Evolutionary conservation across 2,888 invertebrate species (phyloP).

Genomic region (Argyresthia albistria): DNA sequence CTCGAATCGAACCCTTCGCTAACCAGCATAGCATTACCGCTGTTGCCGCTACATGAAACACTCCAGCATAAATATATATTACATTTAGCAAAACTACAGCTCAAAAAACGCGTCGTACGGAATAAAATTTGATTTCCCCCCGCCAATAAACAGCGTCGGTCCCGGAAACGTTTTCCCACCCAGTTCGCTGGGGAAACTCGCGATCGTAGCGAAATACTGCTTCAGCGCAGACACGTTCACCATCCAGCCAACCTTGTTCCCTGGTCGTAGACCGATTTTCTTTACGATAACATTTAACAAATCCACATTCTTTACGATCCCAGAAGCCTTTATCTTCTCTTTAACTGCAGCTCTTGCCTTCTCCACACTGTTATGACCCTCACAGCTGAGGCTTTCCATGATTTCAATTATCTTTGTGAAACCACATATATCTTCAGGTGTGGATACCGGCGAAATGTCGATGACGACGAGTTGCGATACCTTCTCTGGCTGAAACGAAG

Average conservation of each 20-base stretch:
- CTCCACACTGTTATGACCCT: slow-evolving; percentile 62
- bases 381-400: slow-evolving; percentile 71
- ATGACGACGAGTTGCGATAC: slow-evolving; percentile 76
- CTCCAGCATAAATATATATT: too few species aligned
- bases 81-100: neutral
- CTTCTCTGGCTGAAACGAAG: slow-evolving; percentile 52
- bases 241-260: slow-evolving; percentile 34
- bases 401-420: slow-evolving; percentile 65
- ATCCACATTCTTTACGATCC: slow-evolving; percentile 26
- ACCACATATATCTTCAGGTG: slow-evolving; percentile 56
- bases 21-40: too few species aligned
- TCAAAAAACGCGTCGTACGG: slow-evolving; percentile 28
- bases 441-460: slow-evolving; percentile 77
- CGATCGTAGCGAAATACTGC: slow-evolving; percentile 25
- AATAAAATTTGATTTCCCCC: slow-evolving; percentile 35
- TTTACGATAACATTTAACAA: slow-evolving; percentile 34
- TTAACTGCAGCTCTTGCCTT: slow-evolving; percentile 69
- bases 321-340: slow-evolving; percentile 22
- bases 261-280: slow-evolving; percentile 4
- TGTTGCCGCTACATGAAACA: too few species aligned
- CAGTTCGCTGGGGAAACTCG: slow-evolving; percentile 32
- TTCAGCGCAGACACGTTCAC: slow-evolving; percentile 32
- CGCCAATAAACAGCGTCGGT: slow-evolving; percentile 42
- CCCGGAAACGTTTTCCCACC: slow-evolving; percentile 26
- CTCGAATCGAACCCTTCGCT: too few species aligned